A percentile compares a stretch with the other conserved stretches of the same genome.
phyloP scores from a whole-genome alignment of 2,113 vertebrate genomes.

The Aspidoscelis tigris region DNA sequence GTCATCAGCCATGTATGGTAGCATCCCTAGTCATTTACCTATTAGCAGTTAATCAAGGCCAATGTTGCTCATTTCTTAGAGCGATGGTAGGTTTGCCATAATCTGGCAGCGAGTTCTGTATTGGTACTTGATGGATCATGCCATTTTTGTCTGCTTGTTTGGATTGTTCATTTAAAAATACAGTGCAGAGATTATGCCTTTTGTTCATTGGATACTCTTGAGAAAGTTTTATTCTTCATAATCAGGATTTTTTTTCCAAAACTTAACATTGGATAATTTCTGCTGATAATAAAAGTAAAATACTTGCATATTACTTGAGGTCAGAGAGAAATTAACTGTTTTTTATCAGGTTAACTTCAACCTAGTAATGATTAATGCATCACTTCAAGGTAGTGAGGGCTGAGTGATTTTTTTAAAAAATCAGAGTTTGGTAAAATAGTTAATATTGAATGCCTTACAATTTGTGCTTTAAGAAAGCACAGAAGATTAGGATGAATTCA shows the following conservation, averaged over 20 bases:
- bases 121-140: conserved; percentile 9
- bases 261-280: fast-evolving
- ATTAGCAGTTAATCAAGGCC: not conserved
- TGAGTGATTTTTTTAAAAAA: not conserved
- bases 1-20: conserved; percentile 1
- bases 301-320: not conserved
- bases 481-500: not conserved
- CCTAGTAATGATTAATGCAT: conserved; percentile 12
- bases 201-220: fast-evolving
- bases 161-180: conserved; percentile 17
- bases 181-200: not conserved
- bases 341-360: conserved; percentile 14
- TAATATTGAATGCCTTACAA: conserved; percentile 51
- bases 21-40: not conserved
- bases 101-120: conserved; percentile 33
- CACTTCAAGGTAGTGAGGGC: conserved; percentile 17
- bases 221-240: fast-evolving
- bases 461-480: conserved; percentile 30
- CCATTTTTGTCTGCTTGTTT: conserved; percentile 20
- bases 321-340: not conserved
- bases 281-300: not conserved
- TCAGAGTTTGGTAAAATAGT: conserved; percentile 12
- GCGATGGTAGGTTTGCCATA: conserved; percentile 24
- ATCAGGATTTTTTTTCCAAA: fast-evolving
- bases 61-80: conserved; percentile 22